Evolutionary conservation across 2,113 vertebrate species (phyloP).

Genomic region (Rhombomys opimus): DNA sequence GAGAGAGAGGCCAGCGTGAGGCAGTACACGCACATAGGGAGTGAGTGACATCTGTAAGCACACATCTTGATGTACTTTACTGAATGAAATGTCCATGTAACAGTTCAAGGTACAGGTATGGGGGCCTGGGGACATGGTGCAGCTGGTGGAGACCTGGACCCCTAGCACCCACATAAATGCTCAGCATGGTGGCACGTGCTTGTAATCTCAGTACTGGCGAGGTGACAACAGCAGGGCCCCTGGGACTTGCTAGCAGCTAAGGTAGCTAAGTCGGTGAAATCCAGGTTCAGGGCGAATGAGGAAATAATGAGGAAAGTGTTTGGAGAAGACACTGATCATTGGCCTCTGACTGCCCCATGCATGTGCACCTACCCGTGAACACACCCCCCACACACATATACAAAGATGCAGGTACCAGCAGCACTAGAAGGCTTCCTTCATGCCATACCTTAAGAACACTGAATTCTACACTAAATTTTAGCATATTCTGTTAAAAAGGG

Average conservation of each 20-base stretch:
- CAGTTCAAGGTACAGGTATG: neutral
- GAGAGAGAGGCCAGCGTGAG: neutral
- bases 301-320: neutral
- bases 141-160: neutral
- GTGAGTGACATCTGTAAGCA: neutral
- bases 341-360: neutral
- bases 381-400: neutral
- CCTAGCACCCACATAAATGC: too few relatives aligned
- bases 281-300: neutral
- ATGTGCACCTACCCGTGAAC: neutral
- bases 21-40: neutral
- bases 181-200: neutral
- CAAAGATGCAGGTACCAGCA: neutral
- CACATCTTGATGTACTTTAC: neutral
- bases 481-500: neutral
- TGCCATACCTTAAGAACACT: neutral
- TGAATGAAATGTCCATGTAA: neutral
- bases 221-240: neutral
- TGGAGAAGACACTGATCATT: neutral
- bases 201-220: neutral
- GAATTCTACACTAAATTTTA: neutral
- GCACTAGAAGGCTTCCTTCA: neutral
- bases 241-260: neutral
- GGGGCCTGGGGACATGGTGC: neutral
- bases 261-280: neutral